phyloP scores from a whole-genome alignment of 2,888 invertebrate genomes.

The Hermaeophaga mercurialis region DNA sequence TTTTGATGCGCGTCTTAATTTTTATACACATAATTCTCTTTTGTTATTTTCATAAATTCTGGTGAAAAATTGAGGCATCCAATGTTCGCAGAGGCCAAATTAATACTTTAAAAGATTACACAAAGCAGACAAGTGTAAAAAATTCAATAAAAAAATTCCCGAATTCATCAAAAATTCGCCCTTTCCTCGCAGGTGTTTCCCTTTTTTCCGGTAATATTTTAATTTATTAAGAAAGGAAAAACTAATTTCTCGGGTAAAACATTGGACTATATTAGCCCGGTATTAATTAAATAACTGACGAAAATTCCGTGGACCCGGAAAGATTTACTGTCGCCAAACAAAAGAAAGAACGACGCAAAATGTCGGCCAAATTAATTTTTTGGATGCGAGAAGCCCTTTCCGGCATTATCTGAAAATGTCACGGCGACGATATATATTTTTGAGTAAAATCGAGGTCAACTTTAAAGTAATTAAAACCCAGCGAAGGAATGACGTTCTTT shows the following conservation, averaged over 20 bases:
- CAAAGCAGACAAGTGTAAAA: no score
- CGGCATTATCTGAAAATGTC: neutral
- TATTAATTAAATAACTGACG: conserved; percentile 11
- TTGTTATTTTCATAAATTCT: no score
- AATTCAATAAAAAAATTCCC: no score
- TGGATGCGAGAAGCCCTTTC: neutral
- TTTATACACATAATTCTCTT: no score
- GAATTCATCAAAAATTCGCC: neutral
- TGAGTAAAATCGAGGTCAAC: neutral
- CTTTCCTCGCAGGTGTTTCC: neutral
- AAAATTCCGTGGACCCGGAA: conserved; percentile 7
- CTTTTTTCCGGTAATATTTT: neutral
- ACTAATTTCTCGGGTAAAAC: conserved; percentile 14
- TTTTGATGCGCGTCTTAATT: no score
- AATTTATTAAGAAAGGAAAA: conserved; percentile 10
- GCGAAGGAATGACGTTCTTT: neutral
- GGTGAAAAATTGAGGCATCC: no score
- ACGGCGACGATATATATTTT: neutral
- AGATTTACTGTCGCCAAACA: conserved; percentile 15
- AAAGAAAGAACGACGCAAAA: neutral
- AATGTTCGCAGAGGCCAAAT: no score
- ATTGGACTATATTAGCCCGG: conserved; percentile 3
- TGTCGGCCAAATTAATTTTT: conserved; percentile 12
- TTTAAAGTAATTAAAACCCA: neutral
- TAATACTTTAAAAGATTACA: no score